Evolutionary conservation across 1,140 invertebrate species (phyloP).

Genomic region (Papilio polytes): DNA sequence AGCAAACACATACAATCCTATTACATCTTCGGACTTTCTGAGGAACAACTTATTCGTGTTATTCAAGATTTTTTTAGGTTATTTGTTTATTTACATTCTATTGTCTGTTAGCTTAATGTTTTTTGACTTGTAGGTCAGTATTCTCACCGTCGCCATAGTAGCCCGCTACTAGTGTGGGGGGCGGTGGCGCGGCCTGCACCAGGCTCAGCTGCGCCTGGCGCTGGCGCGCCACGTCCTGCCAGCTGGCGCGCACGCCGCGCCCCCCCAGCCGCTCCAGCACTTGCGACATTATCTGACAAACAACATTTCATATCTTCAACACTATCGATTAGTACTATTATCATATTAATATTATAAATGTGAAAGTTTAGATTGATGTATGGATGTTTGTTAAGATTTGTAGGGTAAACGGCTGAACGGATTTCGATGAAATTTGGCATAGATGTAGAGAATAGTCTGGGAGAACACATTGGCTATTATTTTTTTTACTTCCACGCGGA

Average conservation of each 20-base stretch:
- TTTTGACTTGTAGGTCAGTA: background rate
- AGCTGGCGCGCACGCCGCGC: conserved; percentile 66
- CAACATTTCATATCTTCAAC: background rate
- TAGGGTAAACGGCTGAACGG: no score
- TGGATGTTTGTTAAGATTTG: no score
- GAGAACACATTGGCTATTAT: no score
- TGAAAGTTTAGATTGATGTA: no score
- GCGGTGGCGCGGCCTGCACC: conserved; percentile 48
- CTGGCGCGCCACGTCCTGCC: conserved; percentile 68
- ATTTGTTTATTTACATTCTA: background rate
- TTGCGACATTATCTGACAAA: conserved; percentile 85
- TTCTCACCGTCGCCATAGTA: conserved; percentile 45
- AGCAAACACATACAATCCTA: conserved; percentile 45
- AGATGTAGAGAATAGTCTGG: no score
- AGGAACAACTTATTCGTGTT: background rate
- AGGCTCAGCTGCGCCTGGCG: conserved; percentile 53
- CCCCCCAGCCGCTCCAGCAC: conserved; percentile 82
- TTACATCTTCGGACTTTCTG: background rate
- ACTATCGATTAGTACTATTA: no score
- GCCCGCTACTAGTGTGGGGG: conserved; percentile 46
- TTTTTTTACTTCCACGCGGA: no score
- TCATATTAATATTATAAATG: no score
- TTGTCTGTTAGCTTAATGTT: background rate
- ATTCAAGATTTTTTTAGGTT: background rate
- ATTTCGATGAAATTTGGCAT: no score